Conservation (phyloP, 2,888 invertebrate species). For the Osedax frankpressi region DNA sequence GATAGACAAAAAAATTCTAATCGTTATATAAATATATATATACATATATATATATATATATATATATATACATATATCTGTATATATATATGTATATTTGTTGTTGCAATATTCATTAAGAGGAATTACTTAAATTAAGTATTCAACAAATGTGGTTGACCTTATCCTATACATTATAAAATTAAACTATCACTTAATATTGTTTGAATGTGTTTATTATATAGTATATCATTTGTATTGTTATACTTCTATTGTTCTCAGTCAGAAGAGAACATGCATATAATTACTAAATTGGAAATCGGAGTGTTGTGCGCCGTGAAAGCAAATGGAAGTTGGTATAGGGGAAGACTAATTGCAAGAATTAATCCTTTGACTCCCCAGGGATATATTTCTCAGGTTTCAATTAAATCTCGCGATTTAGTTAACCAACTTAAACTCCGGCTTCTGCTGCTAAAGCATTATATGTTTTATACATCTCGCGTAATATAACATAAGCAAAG, state of each 20-base stretch:
- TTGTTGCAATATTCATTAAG: too few relatives aligned
- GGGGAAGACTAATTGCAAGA: background rate
- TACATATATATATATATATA: background rate
- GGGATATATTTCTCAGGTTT: background rate
- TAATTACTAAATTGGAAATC: background rate
- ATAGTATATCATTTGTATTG: background rate
- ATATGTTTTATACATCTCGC: too few relatives aligned
- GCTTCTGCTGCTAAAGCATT: too few relatives aligned
- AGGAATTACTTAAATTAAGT: too few relatives aligned
- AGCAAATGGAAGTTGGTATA: background rate
- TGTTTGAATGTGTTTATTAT: background rate
- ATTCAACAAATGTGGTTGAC: too few relatives aligned
- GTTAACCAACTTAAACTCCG: too few relatives aligned
- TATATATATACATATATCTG: too few relatives aligned
- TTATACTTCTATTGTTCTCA: background rate
- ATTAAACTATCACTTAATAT: too few relatives aligned
- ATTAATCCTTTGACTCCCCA: background rate
- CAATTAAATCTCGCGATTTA: background rate
- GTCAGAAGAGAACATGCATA: background rate
- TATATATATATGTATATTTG: too few relatives aligned
- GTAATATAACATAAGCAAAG: too few relatives aligned
- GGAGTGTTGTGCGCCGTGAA: background rate
- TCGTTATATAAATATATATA: background rate
- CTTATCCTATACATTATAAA: too few relatives aligned
- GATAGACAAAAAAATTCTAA: too few relatives aligned